These are phyloP conservation scores for Pitangus sulphuratus DNA, from an alignment of 2,797 vertebrate species.

Conservation along the genomic window DNA sequence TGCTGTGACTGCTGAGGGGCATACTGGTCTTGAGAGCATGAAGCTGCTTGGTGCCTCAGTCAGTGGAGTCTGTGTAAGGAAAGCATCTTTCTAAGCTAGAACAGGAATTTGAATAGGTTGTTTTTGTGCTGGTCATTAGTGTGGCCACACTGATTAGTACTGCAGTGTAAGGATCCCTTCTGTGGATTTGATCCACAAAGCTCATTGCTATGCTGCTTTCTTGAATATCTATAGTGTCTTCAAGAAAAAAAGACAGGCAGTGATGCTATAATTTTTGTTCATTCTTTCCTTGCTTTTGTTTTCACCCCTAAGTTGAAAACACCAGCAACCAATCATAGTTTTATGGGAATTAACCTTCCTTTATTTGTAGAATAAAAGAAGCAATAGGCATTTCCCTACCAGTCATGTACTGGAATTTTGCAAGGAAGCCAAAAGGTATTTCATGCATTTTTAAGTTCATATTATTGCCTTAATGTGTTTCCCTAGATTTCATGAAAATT, in stretches of 20 bases:
- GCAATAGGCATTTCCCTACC: neutral
- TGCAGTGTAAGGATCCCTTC: neutral
- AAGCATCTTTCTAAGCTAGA: neutral
- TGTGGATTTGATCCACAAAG: accelerated
- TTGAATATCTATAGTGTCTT: neutral
- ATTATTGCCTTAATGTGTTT: neutral
- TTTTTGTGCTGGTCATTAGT: neutral
- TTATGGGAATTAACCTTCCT: neutral
- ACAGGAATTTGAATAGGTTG: neutral
- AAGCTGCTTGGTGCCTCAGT: neutral
- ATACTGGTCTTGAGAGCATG: neutral
- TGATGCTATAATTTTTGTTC: neutral
- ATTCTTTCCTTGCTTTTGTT: neutral
- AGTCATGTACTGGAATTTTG: neutral
- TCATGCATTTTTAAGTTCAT: neutral
- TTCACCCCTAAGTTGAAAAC: neutral
- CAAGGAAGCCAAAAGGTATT: neutral
- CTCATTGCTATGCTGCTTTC: neutral
- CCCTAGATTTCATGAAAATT: neutral
- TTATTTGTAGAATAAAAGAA: neutral
- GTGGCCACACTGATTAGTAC: neutral
- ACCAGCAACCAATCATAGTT: neutral
- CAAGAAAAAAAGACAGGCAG: neutral
- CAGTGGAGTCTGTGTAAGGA: neutral
- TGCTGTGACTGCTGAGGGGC: neutral